Evolutionary conservation across 2,888 invertebrate genomes (phyloP).

Genomic region (Trimorus sp.): DNA sequence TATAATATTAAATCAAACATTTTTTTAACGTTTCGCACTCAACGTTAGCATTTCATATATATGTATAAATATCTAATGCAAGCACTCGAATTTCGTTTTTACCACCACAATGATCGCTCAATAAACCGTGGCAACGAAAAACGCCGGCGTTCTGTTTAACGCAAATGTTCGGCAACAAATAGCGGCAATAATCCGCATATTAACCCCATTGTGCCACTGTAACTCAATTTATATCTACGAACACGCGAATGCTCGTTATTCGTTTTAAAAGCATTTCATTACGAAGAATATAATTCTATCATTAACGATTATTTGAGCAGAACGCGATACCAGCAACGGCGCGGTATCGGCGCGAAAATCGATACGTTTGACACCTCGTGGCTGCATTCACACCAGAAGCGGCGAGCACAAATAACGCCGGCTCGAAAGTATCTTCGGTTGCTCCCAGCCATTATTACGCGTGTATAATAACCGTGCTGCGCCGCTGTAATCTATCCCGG

Average conservation of each 20-base stretch:
- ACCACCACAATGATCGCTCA: too few species aligned
- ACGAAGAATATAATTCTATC: conserved; percentile 21
- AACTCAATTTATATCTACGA: conserved; percentile 2
- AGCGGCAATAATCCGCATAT: neutral
- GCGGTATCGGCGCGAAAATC: conserved; percentile 72
- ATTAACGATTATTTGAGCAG: conserved; percentile 34
- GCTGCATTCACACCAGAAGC: conserved; percentile 67
- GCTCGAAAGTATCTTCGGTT: conserved; percentile 56
- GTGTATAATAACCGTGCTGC: conserved; percentile 77
- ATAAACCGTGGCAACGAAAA: too few species aligned
- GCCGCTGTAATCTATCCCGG: conserved; percentile 78
- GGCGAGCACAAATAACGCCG: conserved; percentile 71
- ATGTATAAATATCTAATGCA: too few species aligned
- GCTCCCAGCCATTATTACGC: conserved; percentile 74
- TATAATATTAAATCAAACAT: too few species aligned
- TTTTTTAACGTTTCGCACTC: too few species aligned
- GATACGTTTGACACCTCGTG: conserved; percentile 68
- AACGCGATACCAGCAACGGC: conserved; percentile 18
- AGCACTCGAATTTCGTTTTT: too few species aligned
- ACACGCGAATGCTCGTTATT: conserved; percentile 10
- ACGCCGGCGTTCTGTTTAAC: too few species aligned
- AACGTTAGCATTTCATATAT: too few species aligned
- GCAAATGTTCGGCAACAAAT: neutral
- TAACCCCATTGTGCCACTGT: neutral
- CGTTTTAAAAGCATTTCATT: conserved; percentile 10